These are phyloP conservation scores for Mormyrus hasselquistii DNA, from an alignment of 2,797 vertebrate genomes.

Conservation along the genomic window DNA sequence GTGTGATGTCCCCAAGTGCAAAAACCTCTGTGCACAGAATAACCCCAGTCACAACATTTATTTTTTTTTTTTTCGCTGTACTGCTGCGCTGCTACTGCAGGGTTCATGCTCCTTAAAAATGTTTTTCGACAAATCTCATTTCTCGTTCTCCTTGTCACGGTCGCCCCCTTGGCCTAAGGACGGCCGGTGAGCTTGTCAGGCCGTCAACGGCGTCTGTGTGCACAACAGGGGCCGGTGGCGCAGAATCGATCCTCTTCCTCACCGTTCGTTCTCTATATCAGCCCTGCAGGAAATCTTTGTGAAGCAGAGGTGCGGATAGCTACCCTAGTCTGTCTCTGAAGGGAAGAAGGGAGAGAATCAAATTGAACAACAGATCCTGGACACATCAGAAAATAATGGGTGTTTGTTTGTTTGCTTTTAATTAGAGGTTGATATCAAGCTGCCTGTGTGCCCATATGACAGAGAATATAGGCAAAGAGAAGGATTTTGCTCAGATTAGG, in stretches of 20 bases:
- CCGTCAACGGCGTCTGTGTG: background rate
- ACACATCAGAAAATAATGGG: background rate
- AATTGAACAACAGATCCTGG: background rate
- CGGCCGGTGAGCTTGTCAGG: background rate
- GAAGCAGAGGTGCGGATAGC: background rate
- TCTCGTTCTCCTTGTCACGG: background rate
- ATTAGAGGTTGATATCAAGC: background rate
- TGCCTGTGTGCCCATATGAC: background rate
- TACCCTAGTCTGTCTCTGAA: background rate
- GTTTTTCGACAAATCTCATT: background rate
- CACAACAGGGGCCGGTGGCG: background rate
- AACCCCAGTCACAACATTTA: background rate
- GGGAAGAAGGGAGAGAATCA: background rate
- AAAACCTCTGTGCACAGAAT: background rate
- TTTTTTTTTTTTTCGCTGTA: background rate
- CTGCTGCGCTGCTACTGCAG: background rate
- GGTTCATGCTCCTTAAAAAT: background rate
- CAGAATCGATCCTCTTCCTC: background rate
- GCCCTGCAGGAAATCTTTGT: background rate
- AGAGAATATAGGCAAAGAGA: background rate
- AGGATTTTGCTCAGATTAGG: background rate
- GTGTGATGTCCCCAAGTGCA: background rate
- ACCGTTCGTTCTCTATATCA: background rate
- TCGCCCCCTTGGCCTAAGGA: background rate
- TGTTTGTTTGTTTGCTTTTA: constrained; percentile 6